A percentile compares a stretch with the other conserved stretches of the same genome.
These are phyloP conservation scores for Bubalus kerabau DNA, from an alignment of 2,113 vertebrate species.

Conservation along the genomic window DNA sequence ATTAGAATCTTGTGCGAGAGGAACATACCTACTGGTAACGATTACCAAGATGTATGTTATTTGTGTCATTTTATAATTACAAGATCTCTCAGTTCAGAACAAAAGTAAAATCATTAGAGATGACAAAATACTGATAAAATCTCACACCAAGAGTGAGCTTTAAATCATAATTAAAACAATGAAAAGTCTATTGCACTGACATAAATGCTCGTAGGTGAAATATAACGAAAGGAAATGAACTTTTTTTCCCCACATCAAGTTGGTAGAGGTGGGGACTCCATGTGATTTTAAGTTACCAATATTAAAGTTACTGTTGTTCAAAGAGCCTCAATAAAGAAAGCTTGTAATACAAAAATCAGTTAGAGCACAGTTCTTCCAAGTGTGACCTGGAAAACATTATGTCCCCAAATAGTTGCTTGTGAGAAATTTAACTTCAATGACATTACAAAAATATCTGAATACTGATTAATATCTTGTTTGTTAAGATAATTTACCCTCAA, in stretches of 20 bases:
- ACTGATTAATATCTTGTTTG: not conserved
- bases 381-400: not conserved
- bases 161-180: conserved; percentile 36
- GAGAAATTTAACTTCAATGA: not conserved
- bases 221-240: not conserved
- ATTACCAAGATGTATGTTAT: conserved; percentile 36
- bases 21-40: not conserved
- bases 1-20: not conserved
- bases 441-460: not conserved
- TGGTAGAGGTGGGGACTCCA: not conserved
- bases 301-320: conserved; percentile 2
- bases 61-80: conserved; percentile 42
- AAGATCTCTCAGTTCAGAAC: conserved; percentile 38
- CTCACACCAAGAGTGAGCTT: conserved; percentile 41
- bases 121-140: conserved; percentile 65
- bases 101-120: conserved; percentile 58
- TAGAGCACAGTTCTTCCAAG: not conserved
- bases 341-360: not conserved
- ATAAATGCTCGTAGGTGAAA: not conserved
- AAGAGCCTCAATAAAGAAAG: not conserved
- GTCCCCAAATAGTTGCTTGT: not conserved
- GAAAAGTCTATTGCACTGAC: conserved; percentile 15
- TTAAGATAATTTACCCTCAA: not conserved
- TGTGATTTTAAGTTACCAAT: not conserved
- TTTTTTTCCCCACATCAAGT: not conserved